Base-by-base conservation (phyloP, 2,888 invertebrate genomes). In the Hydraecia micacea region DNA sequence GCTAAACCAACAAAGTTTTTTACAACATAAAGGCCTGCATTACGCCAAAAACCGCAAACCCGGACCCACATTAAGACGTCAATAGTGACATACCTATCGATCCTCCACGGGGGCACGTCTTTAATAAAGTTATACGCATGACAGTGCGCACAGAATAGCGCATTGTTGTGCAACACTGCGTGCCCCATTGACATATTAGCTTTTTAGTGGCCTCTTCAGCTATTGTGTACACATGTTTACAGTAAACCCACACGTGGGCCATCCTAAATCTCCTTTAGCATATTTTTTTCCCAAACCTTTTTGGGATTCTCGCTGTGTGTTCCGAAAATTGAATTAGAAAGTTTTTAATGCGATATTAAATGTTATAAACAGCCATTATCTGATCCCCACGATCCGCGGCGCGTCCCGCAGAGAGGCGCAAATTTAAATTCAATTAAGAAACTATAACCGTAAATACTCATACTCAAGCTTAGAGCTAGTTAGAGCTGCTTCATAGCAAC, bases 51-150 rank as follows among this genome's bases (percentile, higher is more conserved):
- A 79, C 84, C 82, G 78, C 88, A 88, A 88, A 87, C 84, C 83
- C 73, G 72, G 75, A 86, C 85, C 90, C 82, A 85, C 83, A 90
- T 88, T 86, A 89, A 86, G 86, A 89, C 82, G 81, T 86, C 87
- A 89, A 90, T 89, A 85, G 88, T 79, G 85, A 83, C 89, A 88
- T 84, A 91, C 91, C 93, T 92, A 96, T 96, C 96, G 92, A 95
- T 96, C 96, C 91, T 95, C 92, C 92, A 95, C 92, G 94, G 94
- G 92, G 89, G 90, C 87, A 92, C 89, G 89, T 90, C 90, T 93
- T 93, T 96, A 95, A 96, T 95, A 94, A 92, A 91, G 92, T 96
- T 95, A 95, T 91, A 95, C 94, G 94, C 94, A 91, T 95, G 94
- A 94, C 93, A 93, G 91, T 93, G 91, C 90, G 78, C 89, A 86